phyloP scores from a whole-genome alignment of 2,797 vertebrate species.

The Pachyuromys duprasi region DNA sequence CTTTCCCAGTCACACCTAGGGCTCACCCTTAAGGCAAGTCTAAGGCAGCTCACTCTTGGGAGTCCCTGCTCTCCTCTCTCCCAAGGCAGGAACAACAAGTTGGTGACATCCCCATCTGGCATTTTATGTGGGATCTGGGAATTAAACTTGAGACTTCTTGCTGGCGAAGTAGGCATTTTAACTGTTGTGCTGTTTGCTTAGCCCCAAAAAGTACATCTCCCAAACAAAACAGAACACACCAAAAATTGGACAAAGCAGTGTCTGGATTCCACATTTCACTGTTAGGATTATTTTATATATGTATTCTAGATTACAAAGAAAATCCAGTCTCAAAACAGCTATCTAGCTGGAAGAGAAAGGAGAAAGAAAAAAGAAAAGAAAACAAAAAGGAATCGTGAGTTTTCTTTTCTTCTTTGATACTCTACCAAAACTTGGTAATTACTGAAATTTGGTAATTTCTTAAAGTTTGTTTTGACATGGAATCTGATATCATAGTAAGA shows the following conservation, averaged over 20 bases:
- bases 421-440: neutral
- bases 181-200: neutral
- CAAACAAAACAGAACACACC: neutral
- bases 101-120: too few relatives aligned
- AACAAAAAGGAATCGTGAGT: neutral
- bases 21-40: neutral
- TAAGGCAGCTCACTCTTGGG: neutral
- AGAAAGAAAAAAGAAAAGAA: neutral
- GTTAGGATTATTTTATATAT: neutral
- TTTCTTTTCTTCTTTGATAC: neutral
- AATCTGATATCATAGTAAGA: neutral
- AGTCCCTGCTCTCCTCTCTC: neutral
- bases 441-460: neutral
- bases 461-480: neutral
- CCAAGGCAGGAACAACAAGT: neutral
- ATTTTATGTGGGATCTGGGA: neutral
- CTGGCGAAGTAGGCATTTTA: neutral
- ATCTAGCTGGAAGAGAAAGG: neutral
- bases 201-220: neutral
- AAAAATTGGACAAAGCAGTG: neutral
- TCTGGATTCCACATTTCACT: neutral
- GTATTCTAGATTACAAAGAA: neutral
- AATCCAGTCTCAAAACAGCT: neutral
- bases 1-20: neutral
- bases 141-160: neutral